phyloP scores from a whole-genome alignment of 64 coral and sea anemone genomes.

The Pachyseris speciosa region DNA sequence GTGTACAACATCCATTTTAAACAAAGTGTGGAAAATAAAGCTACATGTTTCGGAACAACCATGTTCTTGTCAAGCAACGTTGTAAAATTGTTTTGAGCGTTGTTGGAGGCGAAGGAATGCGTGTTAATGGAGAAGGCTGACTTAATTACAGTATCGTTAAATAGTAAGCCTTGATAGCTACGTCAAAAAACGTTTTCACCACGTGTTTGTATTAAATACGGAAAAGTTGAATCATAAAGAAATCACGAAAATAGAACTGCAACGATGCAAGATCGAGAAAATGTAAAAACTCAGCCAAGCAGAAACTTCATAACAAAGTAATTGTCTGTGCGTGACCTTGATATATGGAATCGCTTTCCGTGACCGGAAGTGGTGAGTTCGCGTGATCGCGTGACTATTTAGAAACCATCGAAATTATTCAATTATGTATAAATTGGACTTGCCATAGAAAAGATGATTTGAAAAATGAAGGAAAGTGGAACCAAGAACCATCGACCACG shows the following conservation, averaged over 20 bases:
- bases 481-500: not conserved
- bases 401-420: not conserved
- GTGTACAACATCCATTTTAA: too few species aligned
- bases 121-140: too few species aligned
- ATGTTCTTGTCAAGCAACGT: too few species aligned
- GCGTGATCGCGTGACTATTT: not conserved
- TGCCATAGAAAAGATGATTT: not conserved
- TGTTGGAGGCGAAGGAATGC: too few species aligned
- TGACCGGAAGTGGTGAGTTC: not conserved
- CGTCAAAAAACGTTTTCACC: too few species aligned
- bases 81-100: too few species aligned
- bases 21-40: not conserved
- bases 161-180: too few species aligned
- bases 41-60: not conserved
- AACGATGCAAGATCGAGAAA: not conserved
- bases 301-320: too few species aligned
- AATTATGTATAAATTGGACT: not conserved
- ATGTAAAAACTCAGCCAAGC: not conserved
- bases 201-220: too few species aligned
- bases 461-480: not conserved
- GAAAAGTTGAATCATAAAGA: too few species aligned
- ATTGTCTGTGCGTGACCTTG: slow-evolving; percentile 1
- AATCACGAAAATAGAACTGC: too few species aligned
- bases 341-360: not conserved
- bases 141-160: too few species aligned